Evolutionary conservation across 1,140 invertebrate species (phyloP).

Genomic region (Drosophila baimaii): DNA sequence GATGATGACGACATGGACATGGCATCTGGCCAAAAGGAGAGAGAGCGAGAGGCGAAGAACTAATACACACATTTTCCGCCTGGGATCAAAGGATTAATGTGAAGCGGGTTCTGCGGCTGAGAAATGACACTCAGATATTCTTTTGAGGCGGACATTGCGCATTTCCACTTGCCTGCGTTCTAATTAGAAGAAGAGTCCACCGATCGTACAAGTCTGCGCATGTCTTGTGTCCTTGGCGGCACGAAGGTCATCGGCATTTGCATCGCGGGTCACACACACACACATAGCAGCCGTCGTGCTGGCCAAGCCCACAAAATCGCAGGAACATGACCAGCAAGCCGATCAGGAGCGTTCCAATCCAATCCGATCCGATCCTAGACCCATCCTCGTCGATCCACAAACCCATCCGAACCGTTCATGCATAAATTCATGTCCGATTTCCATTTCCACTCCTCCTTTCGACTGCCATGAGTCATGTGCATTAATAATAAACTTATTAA

Average conservation of each 20-base stretch:
- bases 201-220: conserved; percentile 1
- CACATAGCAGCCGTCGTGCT: conserved; percentile 55
- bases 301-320: conserved; percentile 76
- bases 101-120: conserved; percentile 38
- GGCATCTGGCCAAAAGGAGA: conserved; percentile 42
- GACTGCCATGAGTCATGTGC: conserved; percentile 45
- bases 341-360: conserved; percentile 41
- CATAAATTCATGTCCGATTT: conserved; percentile 66
- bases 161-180: conserved; percentile 71
- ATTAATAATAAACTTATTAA: conserved; percentile 75
- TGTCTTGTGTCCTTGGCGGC: conserved; percentile 65
- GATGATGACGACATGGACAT: conserved; percentile 77
- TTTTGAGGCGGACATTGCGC: conserved; percentile 55
- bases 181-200: conserved; percentile 56
- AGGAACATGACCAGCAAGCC: conserved; percentile 68
- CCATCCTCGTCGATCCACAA: conserved; percentile 9
- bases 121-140: conserved; percentile 56
- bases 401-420: conserved; percentile 55
- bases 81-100: conserved; percentile 75
- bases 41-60: conserved; percentile 28
- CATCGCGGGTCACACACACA: conserved; percentile 49
- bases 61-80: conserved; percentile 76
- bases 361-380: conserved; percentile 25
- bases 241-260: conserved; percentile 78
- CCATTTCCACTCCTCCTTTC: conserved; percentile 13